Evolutionary conservation across 2,888 invertebrate genomes (phyloP), one percentile per base, ranked within the genome.

Genomic region (Sclerodermus sp.): DNA sequence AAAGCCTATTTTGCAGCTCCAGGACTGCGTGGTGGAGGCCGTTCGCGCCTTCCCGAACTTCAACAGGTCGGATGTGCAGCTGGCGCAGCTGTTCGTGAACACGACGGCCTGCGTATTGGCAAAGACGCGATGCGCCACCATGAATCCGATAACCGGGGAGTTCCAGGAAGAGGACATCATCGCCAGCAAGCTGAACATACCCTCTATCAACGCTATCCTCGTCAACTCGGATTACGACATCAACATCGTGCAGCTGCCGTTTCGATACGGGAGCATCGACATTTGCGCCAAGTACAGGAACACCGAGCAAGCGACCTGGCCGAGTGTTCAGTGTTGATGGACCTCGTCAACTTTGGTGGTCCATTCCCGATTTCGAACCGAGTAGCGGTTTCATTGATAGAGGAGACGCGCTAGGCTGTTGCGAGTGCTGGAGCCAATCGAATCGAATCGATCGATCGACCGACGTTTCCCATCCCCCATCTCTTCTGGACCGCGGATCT

Each of bases 51-150:
- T 64, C 18, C 61, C 64, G 2, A 56, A 37, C 47, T 64, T 67
- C 55, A 60, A 55, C 53, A 42, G 41, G n/a, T 65, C 68, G 45
- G 60, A 65, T 43, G 54, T 53, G 4, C 49, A 64, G 30, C 61
- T 73, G 38, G 62, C 68, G 6, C 68, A 71, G 58, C 58, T 75
- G 9, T 72, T 68, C 65, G 84, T 82, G 23, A 87, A 87, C 68
- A 83, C 86, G 30, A 87, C 86, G 1, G 84, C 86, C 9, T 87
- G 87, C 68, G 82, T 87, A 53, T 72, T 87, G 49, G 85, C 87
- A 1, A 84, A 82, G 65, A 76, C 85, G 1, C 80, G 87, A 46
- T 87, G 87, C 74, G 81, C 83, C 41, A 76, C 79, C 1, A 83
- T 80, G 67, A 87, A 87, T 71, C 86, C 87, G 2, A 85, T 87